Conservation (phyloP, 2,797 vertebrate genomes). For the Sebastes elongatus region DNA sequence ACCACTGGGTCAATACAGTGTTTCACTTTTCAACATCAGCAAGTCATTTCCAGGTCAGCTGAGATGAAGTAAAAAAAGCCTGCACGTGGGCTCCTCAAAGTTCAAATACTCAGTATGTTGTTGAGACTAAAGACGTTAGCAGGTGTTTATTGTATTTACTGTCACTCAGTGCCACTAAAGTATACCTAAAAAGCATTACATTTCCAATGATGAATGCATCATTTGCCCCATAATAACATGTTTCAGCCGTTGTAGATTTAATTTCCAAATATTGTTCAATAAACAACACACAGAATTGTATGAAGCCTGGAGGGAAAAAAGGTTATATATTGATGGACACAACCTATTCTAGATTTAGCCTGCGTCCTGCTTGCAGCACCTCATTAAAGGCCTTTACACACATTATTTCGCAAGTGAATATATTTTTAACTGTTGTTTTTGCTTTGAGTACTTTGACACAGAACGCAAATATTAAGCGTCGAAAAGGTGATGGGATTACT, state of each 20-base stretch:
- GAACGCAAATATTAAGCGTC: too few relatives aligned
- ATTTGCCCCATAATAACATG: neutral
- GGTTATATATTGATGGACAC: too few relatives aligned
- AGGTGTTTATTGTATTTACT: neutral
- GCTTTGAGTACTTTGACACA: too few relatives aligned
- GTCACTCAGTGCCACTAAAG: neutral
- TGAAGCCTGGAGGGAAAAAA: too few relatives aligned
- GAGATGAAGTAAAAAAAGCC: neutral
- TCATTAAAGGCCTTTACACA: too few relatives aligned
- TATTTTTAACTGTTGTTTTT: too few relatives aligned
- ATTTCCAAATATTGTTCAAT: neutral
- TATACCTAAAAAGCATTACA: neutral
- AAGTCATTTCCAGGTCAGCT: neutral
- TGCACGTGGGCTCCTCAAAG: neutral
- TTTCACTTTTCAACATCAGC: neutral
- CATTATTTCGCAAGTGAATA: too few relatives aligned
- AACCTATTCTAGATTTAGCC: too few relatives aligned
- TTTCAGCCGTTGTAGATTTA: neutral
- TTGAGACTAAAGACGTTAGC: neutral
- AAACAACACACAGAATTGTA: too few relatives aligned
- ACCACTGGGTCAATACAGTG: neutral
- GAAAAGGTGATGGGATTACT: too few relatives aligned
- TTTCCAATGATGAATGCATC: neutral
- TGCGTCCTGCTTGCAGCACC: too few relatives aligned
- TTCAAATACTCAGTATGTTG: neutral